Evolutionary conservation across 2,888 invertebrate genomes (phyloP), one percentile per base, ranked within the genome.

Genomic region (Coremacera marginata): DNA sequence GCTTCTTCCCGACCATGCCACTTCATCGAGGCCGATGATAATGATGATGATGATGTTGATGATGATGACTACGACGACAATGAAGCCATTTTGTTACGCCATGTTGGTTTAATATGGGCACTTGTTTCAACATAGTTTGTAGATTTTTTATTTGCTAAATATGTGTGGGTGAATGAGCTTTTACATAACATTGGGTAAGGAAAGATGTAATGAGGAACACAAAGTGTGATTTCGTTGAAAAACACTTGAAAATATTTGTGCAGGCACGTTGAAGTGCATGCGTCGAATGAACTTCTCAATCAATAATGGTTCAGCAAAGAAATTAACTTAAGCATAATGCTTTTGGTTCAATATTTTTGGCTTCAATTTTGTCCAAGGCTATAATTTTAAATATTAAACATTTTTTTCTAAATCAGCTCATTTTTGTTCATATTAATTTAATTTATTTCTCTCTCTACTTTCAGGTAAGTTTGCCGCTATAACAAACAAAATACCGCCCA

Each of bases 71-170:
- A 11, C 37, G 55, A 52, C 67, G 74, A 74, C 65, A 74, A 81
- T 80, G 79, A 81, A 80, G 81, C 80, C 81, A 81, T 81, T 81
- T 80, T 75, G 78, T 60, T 80, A 77, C 72, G 78, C 62, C 79
- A 80, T 79, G 79, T 79, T 80, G 78, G 79, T 77, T 79, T 79
- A 77, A 80, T 78, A 75, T 77, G 65, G 68, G 51, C 76, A 78
- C 74, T 78, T 78, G 63, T 70, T 70, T 55, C 75, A 62, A 49
- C 49, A 44, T 25, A 57, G 57, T 73, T 72, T 63, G 27, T 60
- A 22, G 75, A 55, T 72, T 16, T 19, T 44, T 3, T 4, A 0
- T n/a, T 14, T 25, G 63, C 55, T 51, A 68, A 25, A 27, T 14
- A 68, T 60, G 49, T 27, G 37, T 60, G 49, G 51, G 65, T 51